Evolutionary conservation across 2,888 invertebrate species (phyloP).

Genomic region (Pollenia amentaria): DNA sequence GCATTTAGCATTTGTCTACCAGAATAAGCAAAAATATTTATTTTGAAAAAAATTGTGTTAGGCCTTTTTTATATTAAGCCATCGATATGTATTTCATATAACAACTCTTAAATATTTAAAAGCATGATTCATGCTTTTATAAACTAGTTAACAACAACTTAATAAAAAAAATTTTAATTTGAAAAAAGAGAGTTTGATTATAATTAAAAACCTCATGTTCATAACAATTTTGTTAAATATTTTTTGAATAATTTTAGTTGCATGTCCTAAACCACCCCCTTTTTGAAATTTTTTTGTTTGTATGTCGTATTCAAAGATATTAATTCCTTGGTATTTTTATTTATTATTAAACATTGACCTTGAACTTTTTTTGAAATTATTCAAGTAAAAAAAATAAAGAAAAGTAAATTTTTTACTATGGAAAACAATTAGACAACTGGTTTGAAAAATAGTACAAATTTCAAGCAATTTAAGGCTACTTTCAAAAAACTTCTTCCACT

Average conservation of each 20-base stretch:
- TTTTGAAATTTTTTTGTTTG: neutral
- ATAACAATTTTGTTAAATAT: slow-evolving; percentile 18
- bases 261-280: slow-evolving; percentile 25
- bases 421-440: neutral
- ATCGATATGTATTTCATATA: no score
- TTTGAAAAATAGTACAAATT: neutral
- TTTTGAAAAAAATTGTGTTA: no score
- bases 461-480: neutral
- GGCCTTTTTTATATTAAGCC: no score
- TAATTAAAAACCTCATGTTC: slow-evolving; percentile 6
- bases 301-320: neutral
- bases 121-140: neutral
- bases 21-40: no score
- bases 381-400: neutral
- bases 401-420: no score
- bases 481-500: neutral
- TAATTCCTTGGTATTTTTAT: slow-evolving; percentile 24
- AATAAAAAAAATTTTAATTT: slow-evolving; percentile 8
- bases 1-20: no score
- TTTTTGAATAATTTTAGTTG: neutral
- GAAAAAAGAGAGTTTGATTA: slow-evolving; percentile 23
- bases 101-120: no score
- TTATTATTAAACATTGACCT: slow-evolving; percentile 50
- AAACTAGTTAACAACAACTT: neutral
- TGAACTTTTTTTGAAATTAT: slow-evolving; percentile 6